These are phyloP conservation scores for Eufriesea mexicana DNA, from an alignment of 1,140 invertebrate species.

Conservation along the genomic window DNA sequence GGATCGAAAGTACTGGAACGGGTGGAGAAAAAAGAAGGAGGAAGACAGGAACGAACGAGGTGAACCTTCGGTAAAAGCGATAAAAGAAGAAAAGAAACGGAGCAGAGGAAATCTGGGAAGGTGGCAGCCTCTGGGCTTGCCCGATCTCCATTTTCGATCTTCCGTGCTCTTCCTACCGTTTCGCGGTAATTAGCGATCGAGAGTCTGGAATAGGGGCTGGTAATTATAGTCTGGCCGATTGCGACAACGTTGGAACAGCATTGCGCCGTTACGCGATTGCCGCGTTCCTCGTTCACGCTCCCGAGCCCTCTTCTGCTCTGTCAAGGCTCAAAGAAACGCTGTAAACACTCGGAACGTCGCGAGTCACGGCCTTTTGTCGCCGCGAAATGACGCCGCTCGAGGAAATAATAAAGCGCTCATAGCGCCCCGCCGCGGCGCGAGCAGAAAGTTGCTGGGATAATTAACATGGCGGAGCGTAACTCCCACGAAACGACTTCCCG, in stretches of 20 bases:
- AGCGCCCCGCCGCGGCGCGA: neutral
- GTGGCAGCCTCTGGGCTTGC: neutral
- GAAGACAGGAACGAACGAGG: neutral
- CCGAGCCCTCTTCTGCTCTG: slow-evolving; percentile 29
- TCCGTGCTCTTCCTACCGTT: neutral
- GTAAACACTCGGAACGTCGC: slow-evolving; percentile 43
- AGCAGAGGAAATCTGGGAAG: neutral
- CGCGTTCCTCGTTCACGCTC: slow-evolving; percentile 7
- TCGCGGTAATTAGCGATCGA: slow-evolving; percentile 59
- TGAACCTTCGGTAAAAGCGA: neutral
- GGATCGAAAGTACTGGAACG: slow-evolving; percentile 7
- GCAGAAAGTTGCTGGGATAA: slow-evolving; percentile 62
- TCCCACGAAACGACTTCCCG: slow-evolving; percentile 58
- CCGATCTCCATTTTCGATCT: neutral
- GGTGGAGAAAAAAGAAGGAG: neutral
- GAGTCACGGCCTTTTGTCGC: slow-evolving; percentile 26
- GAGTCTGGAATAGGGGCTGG: slow-evolving; percentile 13
- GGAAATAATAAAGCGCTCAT: slow-evolving; percentile 15
- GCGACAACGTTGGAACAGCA: slow-evolving; percentile 61
- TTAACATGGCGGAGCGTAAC: slow-evolving; percentile 55
- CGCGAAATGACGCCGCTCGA: slow-evolving; percentile 2
- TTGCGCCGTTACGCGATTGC: slow-evolving; percentile 58
- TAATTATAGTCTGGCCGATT: slow-evolving; percentile 66
- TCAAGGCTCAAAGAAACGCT: slow-evolving; percentile 39
- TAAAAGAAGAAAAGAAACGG: slow-evolving; percentile 7